phyloP scores from a whole-genome alignment of 1,140 invertebrate species.

The Orius insidiosus region DNA sequence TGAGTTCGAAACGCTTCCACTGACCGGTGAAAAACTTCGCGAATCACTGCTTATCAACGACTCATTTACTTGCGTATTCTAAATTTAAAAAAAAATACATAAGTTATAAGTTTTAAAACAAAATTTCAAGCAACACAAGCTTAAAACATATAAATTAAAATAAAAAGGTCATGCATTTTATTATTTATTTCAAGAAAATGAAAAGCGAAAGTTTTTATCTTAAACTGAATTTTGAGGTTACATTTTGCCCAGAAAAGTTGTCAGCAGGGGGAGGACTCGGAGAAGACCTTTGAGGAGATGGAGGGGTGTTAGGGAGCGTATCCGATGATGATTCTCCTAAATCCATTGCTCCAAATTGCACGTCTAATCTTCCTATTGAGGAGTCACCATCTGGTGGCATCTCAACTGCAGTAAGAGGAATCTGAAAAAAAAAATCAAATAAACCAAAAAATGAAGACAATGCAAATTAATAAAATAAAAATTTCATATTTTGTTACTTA shows the following conservation, averaged over 20 bases:
- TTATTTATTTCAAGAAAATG: no score
- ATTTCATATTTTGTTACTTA: no score
- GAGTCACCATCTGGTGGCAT: slow-evolving; percentile 74
- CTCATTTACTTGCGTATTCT: no score
- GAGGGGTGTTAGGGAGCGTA: slow-evolving; percentile 17
- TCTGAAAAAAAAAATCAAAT: no score
- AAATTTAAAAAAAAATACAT: no score
- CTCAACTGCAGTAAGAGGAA: slow-evolving; percentile 82
- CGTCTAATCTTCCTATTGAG: slow-evolving; percentile 66
- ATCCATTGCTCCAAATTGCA: slow-evolving; percentile 84
- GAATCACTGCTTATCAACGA: slow-evolving; percentile 9
- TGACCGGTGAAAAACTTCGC: slow-evolving; percentile 7
- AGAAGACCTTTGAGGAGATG: slow-evolving; percentile 10
- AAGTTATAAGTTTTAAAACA: no score
- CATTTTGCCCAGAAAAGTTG: slow-evolving; percentile 4
- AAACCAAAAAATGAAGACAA: no score
- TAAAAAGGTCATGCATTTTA: no score
- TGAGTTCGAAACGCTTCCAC: slow-evolving; percentile 2
- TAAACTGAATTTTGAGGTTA: not conserved
- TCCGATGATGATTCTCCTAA: slow-evolving; percentile 40
- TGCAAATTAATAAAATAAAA: no score
- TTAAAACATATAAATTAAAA: no score
- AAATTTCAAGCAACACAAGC: no score
- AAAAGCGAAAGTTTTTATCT: not conserved
- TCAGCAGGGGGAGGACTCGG: slow-evolving; percentile 14